A percentile compares a stretch with the other conserved stretches of the same genome.
Evolutionary conservation across 2,888 invertebrate species (phyloP).

Genomic region (Macaria notata): DNA sequence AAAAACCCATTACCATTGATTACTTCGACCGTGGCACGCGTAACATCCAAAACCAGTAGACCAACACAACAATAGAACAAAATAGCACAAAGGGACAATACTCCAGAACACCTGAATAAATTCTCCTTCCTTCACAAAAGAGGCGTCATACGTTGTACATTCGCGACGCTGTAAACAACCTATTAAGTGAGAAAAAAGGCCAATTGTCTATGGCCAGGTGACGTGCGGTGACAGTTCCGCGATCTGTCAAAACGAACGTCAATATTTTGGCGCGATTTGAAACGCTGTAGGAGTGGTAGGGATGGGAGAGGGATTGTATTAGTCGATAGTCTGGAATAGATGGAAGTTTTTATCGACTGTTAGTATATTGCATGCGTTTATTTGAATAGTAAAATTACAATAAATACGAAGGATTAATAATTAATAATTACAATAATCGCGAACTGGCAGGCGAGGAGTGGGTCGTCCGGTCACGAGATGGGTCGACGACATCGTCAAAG

Average conservation of each 20-base stretch:
- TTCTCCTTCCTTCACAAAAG: constrained; percentile 25
- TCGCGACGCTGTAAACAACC: constrained; percentile 40
- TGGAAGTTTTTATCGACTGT: too few relatives aligned
- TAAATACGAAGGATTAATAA: too few relatives aligned
- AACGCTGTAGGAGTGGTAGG: constrained; percentile 61
- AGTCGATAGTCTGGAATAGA: background rate
- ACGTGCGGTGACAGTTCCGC: constrained; percentile 53
- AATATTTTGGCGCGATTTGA: constrained; percentile 76
- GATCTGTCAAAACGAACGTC: constrained; percentile 67
- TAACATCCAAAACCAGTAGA: constrained; percentile 41
- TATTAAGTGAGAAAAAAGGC: constrained; percentile 19
- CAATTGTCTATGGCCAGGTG: constrained; percentile 50
- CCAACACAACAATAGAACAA: constrained; percentile 32
- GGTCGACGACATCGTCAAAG: too few relatives aligned
- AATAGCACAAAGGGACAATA: constrained; percentile 33
- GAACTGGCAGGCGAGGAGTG: too few relatives aligned
- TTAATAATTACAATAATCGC: too few relatives aligned
- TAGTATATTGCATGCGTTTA: too few relatives aligned
- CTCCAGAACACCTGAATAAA: constrained; percentile 28
- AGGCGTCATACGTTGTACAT: constrained; percentile 28
- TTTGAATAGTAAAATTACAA: too few relatives aligned
- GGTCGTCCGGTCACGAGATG: too few relatives aligned
- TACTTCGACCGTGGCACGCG: constrained; percentile 40
- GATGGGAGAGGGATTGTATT: constrained; percentile 27
- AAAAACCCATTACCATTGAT: background rate